phyloP scores from a whole-genome alignment of 2,797 vertebrate genomes.

The Microcaecilia unicolor region DNA sequence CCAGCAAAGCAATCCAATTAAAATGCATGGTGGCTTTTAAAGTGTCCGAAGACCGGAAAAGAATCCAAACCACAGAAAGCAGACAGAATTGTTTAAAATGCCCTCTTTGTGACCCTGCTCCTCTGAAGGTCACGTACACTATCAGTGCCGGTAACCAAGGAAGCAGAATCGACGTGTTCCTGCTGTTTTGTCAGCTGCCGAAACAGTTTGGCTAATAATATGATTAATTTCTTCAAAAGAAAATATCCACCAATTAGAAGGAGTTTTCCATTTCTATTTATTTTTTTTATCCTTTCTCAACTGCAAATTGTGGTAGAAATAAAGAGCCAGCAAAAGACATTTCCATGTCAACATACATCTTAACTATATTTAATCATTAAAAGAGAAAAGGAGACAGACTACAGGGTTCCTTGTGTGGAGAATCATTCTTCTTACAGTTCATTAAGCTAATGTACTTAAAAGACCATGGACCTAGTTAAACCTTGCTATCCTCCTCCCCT shows the following conservation, averaged over 20 bases:
- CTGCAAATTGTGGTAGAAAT: background rate
- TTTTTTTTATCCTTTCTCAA: background rate
- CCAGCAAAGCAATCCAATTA: slow-evolving; percentile 19
- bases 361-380: slow-evolving; percentile 12
- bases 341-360: background rate
- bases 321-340: background rate
- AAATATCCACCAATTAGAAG: slow-evolving; percentile 7
- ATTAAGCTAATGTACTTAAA: slow-evolving; percentile 8
- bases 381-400: slow-evolving; percentile 12
- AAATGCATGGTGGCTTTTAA: slow-evolving; percentile 4
- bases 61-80: slow-evolving; percentile 21
- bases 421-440: slow-evolving; percentile 2
- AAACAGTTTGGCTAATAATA: slow-evolving; percentile 29
- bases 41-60: slow-evolving; percentile 11
- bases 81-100: slow-evolving; percentile 31
- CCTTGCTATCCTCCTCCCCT: background rate
- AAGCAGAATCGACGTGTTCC: slow-evolving; percentile 33
- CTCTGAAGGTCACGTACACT: slow-evolving; percentile 46
- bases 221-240: slow-evolving; percentile 24
- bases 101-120: slow-evolving; percentile 38
- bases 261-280: background rate
- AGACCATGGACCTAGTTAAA: background rate
- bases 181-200: slow-evolving; percentile 39
- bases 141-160: slow-evolving; percentile 43
- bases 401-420: background rate